Evolutionary conservation across 2,797 vertebrate species (phyloP).

Genomic region (Zenarchopterus dispar): DNA sequence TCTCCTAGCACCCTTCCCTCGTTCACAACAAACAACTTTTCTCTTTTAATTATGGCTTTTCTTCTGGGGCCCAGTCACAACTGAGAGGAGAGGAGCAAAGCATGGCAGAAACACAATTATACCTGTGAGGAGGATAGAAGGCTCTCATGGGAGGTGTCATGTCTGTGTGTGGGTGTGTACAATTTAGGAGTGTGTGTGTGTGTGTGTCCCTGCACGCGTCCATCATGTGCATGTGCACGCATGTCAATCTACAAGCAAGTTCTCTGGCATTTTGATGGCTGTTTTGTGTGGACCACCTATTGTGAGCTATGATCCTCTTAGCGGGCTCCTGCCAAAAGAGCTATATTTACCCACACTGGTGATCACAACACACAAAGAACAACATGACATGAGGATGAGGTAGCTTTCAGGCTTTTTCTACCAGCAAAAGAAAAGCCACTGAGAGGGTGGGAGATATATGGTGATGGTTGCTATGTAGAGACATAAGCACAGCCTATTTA

Average conservation of each 20-base stretch:
- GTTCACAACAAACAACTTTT: constrained; percentile 66
- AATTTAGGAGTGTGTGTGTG: constrained; percentile 18
- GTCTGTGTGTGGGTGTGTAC: constrained; percentile 20
- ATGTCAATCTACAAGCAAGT: constrained; percentile 53
- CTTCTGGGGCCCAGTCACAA: constrained; percentile 63
- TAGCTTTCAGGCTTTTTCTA: constrained; percentile 43
- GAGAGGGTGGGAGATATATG: constrained; percentile 48
- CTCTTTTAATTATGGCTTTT: constrained; percentile 75
- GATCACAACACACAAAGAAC: constrained; percentile 64
- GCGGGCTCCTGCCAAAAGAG: constrained; percentile 64
- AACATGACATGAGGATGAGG: constrained; percentile 51
- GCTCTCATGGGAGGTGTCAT: constrained; percentile 48
- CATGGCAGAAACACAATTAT: constrained; percentile 69
- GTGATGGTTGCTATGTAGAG: constrained; percentile 46
- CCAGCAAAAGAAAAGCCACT: constrained; percentile 29
- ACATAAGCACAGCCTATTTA: constrained; percentile 49
- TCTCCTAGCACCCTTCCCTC: constrained; percentile 33
- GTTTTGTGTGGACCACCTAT: constrained; percentile 65
- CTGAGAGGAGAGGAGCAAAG: constrained; percentile 52
- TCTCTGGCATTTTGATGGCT: constrained; percentile 63
- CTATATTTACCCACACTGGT: constrained; percentile 71
- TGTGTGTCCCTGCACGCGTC: background rate
- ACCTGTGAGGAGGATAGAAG: constrained; percentile 51
- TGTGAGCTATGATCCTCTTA: constrained; percentile 74
- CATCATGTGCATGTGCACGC: constrained; percentile 20